phyloP scores from a whole-genome alignment of 2,888 invertebrate genomes.

The Congeria kusceri region DNA sequence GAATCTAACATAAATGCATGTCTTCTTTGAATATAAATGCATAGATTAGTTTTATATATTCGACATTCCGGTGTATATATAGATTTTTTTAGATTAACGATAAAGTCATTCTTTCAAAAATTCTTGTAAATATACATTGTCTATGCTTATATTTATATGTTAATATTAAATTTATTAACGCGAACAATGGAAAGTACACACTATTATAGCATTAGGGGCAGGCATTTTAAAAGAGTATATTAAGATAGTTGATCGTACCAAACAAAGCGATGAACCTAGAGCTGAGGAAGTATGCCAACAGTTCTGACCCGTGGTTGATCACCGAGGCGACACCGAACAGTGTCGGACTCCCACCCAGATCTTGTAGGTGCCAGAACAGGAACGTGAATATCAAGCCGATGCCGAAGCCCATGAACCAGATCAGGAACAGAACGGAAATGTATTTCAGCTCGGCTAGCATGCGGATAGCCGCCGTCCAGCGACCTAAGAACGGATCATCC shows the following conservation, averaged over 20 bases:
- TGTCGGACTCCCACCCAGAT: slow-evolving; percentile 97
- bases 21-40: no score
- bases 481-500: slow-evolving; percentile 77
- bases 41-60: no score
- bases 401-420: slow-evolving; percentile 99
- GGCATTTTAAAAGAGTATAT: no score
- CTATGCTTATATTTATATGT: no score
- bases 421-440: slow-evolving; percentile 92
- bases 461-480: slow-evolving; percentile 96
- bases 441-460: slow-evolving; percentile 96
- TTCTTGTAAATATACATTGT: no score
- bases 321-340: slow-evolving; percentile 99
- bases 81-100: no score
- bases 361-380: slow-evolving; percentile 97
- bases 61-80: no score
- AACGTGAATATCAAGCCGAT: slow-evolving; percentile 99
- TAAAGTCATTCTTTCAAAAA: no score
- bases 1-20: no score
- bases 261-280: slow-evolving; percentile 97
- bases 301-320: slow-evolving; percentile 99
- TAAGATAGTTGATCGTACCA: slow-evolving; percentile 87
- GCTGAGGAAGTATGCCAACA: slow-evolving; percentile 99
- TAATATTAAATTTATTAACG: no score
- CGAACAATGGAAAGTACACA: no score
- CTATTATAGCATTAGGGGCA: no score